Evolutionary conservation across 2,113 vertebrate genomes (phyloP).

Genomic region (Zosterops pallidus): DNA sequence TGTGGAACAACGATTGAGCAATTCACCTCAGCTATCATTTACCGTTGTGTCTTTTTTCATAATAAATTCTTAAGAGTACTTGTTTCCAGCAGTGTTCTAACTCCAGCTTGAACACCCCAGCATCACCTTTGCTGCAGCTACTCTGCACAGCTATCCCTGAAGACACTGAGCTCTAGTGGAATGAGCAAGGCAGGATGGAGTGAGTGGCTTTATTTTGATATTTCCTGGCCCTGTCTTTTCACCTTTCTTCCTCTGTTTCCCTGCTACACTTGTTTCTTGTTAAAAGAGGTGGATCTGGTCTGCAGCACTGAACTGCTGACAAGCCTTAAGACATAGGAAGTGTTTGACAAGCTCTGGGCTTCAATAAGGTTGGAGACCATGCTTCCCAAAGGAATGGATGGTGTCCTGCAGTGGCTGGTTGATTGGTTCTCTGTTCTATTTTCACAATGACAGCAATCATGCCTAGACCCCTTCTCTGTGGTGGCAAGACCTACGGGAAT

Average conservation of each 20-base stretch:
- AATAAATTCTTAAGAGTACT: neutral
- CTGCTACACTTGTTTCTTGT: neutral
- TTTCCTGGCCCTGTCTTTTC: neutral
- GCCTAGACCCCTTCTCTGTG: neutral
- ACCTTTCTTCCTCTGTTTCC: neutral
- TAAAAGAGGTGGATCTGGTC: neutral
- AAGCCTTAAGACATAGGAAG: accelerated
- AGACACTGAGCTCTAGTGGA: accelerated
- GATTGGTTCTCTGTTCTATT: neutral
- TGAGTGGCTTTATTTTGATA: accelerated
- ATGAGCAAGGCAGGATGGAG: neutral
- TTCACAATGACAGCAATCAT: neutral
- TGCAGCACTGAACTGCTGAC: neutral
- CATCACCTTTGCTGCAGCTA: neutral
- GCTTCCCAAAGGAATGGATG: neutral
- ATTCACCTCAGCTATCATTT: neutral
- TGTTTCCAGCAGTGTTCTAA: neutral
- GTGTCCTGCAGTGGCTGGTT: neutral
- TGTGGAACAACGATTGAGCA: neutral
- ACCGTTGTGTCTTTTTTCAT: neutral
- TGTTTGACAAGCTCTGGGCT: neutral
- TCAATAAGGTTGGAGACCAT: accelerated
- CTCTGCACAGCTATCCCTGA: neutral
- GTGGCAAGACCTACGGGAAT: neutral
- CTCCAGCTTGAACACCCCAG: neutral